Evolutionary conservation across 2,888 invertebrate species (phyloP).

Genomic region (Watsonalla binaria): DNA sequence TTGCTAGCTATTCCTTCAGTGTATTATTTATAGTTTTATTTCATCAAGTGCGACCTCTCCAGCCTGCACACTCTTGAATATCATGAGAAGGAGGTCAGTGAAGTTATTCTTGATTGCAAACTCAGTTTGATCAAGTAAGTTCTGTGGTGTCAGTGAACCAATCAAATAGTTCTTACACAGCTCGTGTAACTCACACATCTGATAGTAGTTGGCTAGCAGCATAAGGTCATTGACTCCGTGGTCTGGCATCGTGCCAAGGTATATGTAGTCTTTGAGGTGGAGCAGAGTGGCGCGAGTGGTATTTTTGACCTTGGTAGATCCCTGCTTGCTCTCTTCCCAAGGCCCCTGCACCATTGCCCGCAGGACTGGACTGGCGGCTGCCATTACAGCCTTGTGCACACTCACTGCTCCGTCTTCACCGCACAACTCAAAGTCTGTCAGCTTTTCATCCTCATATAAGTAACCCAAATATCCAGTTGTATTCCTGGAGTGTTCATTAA

Average conservation of each 20-base stretch:
- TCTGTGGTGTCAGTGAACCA: conserved; percentile 18
- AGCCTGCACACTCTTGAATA: background rate
- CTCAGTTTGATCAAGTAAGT: conserved; percentile 33
- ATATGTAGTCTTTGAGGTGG: conserved; percentile 43
- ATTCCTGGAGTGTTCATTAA: too few relatives aligned
- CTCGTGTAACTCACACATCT: conserved; percentile 46
- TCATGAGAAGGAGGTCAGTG: too few relatives aligned
- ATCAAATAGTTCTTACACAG: conserved; percentile 41
- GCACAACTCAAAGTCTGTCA: conserved; percentile 46
- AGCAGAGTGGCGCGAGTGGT: conserved; percentile 37
- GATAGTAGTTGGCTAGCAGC: conserved; percentile 39
- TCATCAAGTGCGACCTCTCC: conserved; percentile 8
- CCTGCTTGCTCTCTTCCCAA: conserved; percentile 43
- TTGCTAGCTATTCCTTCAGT: too few relatives aligned
- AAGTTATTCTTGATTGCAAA: conserved; percentile 22
- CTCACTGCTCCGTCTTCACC: conserved; percentile 43
- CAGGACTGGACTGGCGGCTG: conserved; percentile 44
- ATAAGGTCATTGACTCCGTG: conserved; percentile 37
- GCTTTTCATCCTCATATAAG: conserved; percentile 38
- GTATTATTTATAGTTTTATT: too few relatives aligned
- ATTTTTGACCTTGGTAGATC: conserved; percentile 35
- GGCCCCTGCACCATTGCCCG: conserved; percentile 38
- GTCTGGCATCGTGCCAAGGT: conserved; percentile 36
- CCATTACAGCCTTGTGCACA: conserved; percentile 41
- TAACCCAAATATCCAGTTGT: conserved; percentile 10